Evolutionary conservation across 2,113 vertebrate genomes (phyloP), one percentile per base, ranked within the genome.

Genomic region (Dicerorhinus sumatrensis): DNA sequence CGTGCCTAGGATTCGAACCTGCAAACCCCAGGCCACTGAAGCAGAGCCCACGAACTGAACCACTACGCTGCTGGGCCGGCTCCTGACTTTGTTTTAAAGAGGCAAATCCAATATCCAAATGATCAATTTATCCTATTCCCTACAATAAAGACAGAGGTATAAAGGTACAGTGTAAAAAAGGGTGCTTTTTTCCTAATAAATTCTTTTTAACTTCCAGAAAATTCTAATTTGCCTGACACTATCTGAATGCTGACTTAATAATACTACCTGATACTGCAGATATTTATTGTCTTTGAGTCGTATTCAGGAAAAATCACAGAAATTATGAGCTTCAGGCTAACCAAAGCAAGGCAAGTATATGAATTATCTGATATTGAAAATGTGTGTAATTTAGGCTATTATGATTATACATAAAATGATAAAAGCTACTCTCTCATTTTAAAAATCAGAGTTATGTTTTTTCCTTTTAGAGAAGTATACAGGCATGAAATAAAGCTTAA

Each of bases 311-410:
- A 82, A 96, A 17, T 62, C 18, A 91, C 95, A 95, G 25, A 97
- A 96, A 86, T 92, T 95, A 89, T 89, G 27, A 98, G 20, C 36
- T 94, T 96, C 56, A 91, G 84, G 60, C 69, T 98, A 87, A 97
- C 48, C 69, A 96, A 97, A 94, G 1, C 76, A 62, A 46, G 94
- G 16, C 56, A 97, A 95, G 94, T 98, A 67, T 70, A 18, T 86
- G 83, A 98, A 92, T 96, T 96, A 96, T 76, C 46, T 63, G 58
- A 85, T 91, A 96, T 85, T 69, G 7, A 89, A 96, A 97, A 92
- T 65, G 3, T 56, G 17, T 76, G 62, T 93, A 95, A 96, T 94
- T 95, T 86, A 95, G 23, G 65, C 83, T 93, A 79, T 97, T 70
- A 96, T 87, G 80, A 96, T 72, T 96, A 93, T 67, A 21, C 25